phyloP scores from a whole-genome alignment of 2,797 vertebrate species.

The Gouania willdenowi region DNA sequence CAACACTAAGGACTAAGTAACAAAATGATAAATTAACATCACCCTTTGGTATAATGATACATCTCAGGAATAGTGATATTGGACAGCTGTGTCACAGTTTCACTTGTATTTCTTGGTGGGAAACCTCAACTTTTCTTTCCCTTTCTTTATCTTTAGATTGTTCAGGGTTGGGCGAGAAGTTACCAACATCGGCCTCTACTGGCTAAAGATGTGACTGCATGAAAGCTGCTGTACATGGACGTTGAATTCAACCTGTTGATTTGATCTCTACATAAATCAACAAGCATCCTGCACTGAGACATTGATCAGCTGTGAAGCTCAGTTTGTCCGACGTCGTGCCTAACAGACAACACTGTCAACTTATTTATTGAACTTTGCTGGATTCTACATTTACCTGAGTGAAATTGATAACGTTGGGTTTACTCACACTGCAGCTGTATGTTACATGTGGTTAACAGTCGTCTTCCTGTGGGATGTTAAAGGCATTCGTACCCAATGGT shows the following conservation, averaged over 20 bases:
- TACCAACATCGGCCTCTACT: constrained; percentile 81
- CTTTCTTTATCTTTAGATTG: constrained; percentile 70
- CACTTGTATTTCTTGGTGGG: no score
- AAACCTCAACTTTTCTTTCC: neutral
- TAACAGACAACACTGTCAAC: constrained; percentile 15
- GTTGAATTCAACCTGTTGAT: constrained; percentile 3
- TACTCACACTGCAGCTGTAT: constrained; percentile 22
- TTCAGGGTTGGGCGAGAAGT: constrained; percentile 79
- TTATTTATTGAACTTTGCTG: constrained; percentile 61
- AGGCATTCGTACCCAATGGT: constrained; percentile 2
- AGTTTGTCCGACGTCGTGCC: constrained; percentile 26
- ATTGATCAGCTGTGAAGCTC: constrained; percentile 13
- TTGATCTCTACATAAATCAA: constrained; percentile 5
- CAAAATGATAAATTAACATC: no score
- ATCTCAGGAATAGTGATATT: no score
- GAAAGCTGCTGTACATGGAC: no score
- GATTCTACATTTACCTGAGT: constrained; percentile 5
- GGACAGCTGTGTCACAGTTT: no score
- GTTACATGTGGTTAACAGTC: constrained; percentile 4
- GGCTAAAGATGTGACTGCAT: constrained; percentile 78
- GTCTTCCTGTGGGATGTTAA: constrained; percentile 31
- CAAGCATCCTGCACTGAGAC: neutral
- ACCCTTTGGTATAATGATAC: no score
- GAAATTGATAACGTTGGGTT: no score
- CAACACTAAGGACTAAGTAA: no score